Base-by-base conservation (phyloP, 2,797 vertebrate species). In the Anguilla obscura region DNA sequence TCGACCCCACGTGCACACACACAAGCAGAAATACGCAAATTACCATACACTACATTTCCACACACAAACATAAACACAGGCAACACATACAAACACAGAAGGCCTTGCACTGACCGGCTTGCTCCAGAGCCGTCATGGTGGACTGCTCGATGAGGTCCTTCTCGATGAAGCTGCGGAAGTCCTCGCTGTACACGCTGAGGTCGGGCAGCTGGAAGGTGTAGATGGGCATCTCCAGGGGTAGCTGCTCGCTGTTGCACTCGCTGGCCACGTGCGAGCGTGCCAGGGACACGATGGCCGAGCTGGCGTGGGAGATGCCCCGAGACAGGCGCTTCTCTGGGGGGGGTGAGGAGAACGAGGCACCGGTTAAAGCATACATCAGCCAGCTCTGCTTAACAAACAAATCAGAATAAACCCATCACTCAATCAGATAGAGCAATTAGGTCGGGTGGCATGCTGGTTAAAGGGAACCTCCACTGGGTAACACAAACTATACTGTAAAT, bases 161-260 rank as follows among this genome's bases (percentile, higher is more conserved):
- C 88, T 97, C 96, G 1, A 97, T 95, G 91, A 97, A 97, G 91
- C 95, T 95, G 89, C 96, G 89, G 92, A 97, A 97, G 87, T 97
- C 96, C 91, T 97, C 96, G 0, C 96, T 96, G 92, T 97, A 97
- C 74, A 97, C 95, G 0, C 95, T 96, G 69, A 97, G 95, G 89
- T 96, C 96, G 0, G 96, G 96, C 87, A 96, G 91, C 27, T 96
- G 96, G 95, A 97, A 97, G 80, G 96, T 97, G 89, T 96, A 97
- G 93, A 97, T 95, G 71, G 96, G 96, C 96, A 97, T 96, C 92
- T 97, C 96, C 93, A 96, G 88, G 2, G 96, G 95, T 84, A 96
- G 96, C 90, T 96, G 96, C 86, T 96, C 96, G 82, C 88, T 96
- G 93, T 86, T 96, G 94, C 96, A 96, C 88, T 97, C 96, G 0